Evolutionary conservation across 64 coral and sea anemone species (phyloP).

Genomic region (Trachythela sp.): DNA sequence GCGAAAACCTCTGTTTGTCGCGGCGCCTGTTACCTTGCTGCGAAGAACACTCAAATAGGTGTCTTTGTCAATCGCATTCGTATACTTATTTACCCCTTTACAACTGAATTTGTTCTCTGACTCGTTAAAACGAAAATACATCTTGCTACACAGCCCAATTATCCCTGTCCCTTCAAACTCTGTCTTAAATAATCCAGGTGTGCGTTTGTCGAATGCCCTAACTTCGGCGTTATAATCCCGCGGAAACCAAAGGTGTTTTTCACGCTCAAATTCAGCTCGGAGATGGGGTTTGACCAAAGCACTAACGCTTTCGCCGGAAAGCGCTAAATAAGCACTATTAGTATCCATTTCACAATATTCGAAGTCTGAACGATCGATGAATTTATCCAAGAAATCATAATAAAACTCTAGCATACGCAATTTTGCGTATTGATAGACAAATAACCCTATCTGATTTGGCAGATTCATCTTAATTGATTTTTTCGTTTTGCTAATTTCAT

Average conservation of each 20-base stretch:
- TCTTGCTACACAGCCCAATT: not conserved
- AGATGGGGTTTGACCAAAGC: not conserved
- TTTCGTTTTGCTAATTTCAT: constrained; percentile 22
- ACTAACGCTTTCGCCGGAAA: constrained; percentile 5
- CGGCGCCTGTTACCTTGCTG: not conserved
- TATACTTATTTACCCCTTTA: not conserved
- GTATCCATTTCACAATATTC: too few relatives aligned
- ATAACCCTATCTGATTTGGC: constrained; percentile 30
- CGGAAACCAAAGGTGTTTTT: constrained; percentile 31
- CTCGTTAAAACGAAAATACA: constrained; percentile 6
- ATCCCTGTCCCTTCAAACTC: constrained; percentile 32
- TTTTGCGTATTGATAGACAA: too few relatives aligned
- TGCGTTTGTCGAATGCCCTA: not conserved
- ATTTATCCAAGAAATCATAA: too few relatives aligned
- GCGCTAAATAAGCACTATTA: not conserved
- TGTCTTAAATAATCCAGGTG: constrained; percentile 34
- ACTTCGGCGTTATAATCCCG: constrained; percentile 7
- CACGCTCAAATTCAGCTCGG: constrained; percentile 16
- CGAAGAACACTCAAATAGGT: constrained; percentile 13
- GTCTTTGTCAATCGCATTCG: not conserved
- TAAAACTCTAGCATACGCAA: too few relatives aligned
- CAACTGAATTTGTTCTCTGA: not conserved
- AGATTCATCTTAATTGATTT: constrained; percentile 42
- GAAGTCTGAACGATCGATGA: too few relatives aligned
- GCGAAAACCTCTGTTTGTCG: constrained; percentile 18